Evolutionary conservation across 2,113 vertebrate genomes (phyloP), one percentile per base, ranked within the genome.

Genomic region (Stegastes partitus): DNA sequence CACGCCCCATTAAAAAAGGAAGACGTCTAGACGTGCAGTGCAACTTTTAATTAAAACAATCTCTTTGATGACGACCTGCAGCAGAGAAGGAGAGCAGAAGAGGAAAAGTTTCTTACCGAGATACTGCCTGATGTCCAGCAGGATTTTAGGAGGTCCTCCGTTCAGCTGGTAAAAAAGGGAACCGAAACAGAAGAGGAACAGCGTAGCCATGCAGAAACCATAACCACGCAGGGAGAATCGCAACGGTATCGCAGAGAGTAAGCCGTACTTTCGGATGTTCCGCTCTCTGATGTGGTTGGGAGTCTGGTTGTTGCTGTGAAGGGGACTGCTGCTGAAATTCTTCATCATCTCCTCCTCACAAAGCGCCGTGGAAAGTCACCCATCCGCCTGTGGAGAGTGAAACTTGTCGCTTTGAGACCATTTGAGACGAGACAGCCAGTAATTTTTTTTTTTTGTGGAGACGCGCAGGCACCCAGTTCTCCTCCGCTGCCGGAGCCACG

Each of bases 121-220:
- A 90, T 97, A 98, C 88, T 95, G 96, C 79, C 97, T 94, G 87
- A 99, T 93, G 91, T 97, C 96, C 85, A 97, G 93, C 82, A 99
- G 94, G 90, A 98, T 95, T 91, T 92, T 95, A 53, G 98, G 97
- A 55, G 97, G 95, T 74, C 97, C 98, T 81, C 97, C 97, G 93
- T 97, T 95, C 88, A 99, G 94, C 94, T 99, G 97, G 85, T 95
- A 97, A 87, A 96, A 95, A 61, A 99, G 95, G 28, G 97, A 99
- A 56, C 95, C 96, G 82, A 98, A 79, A 77, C 97, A 97, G 96
- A 99, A 97, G 93, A 99, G 89, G 79, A 98, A 93, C 85, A 99
- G 91, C 47, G 96, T 90, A 87, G 96, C 96, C 97, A 98, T 97
- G 93, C 98, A 99, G 92, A 96, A 95, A 65, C 93, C 95, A 93